Evolutionary conservation across 1,140 invertebrate species (phyloP), one percentile per base, ranked within the genome.

Genomic region (Cyrtorhinus lividipennis): DNA sequence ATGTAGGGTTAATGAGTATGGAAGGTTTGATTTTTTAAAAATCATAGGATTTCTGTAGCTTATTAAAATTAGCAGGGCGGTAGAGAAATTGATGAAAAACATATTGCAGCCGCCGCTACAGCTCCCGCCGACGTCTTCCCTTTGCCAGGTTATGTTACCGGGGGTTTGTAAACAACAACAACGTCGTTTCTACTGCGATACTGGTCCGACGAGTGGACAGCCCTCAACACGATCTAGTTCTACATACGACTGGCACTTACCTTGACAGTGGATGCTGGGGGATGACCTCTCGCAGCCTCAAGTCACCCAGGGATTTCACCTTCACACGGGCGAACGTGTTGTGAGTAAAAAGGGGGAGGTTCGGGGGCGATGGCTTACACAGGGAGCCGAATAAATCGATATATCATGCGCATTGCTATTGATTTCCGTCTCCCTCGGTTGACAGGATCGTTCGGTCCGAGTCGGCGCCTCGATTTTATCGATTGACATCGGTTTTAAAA

Each of bases 381-480:
- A n/a, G 59, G 38, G 22, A 30, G 26, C 22, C 46, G 22, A 56
- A 64, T 66, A 69, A 69, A 69, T 69, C 68, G 68, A 69, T 69
- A 66, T 66, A 64, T 61, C 45, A 66, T 64, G 66, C 68, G 67
- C 68, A 67, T 66, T 68, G 59, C 56, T 66, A 69, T 69, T 67
- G 68, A 69, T 69, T 69, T 65, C 62, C 63, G 58, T n/a, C 38
- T 2, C 25, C 20, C 20, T 10, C 13, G 44, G 24, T 0, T 24
- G 26, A 59, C 53, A 53, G 27, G 56, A 63, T 63, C 53, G 38
- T 27, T 48, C 61, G 61, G 25, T 30, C 13, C 30, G 38, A 24
- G 2, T 61, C 27, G 59, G 59, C 59, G 25, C 22, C 25, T 48
- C 46, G 56, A 57, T 53, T 53, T 66, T 62, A 66, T 62, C 57